These are phyloP conservation scores for Callitettix versicolor DNA, from an alignment of 1,140 invertebrate species.

Conservation along the genomic window DNA sequence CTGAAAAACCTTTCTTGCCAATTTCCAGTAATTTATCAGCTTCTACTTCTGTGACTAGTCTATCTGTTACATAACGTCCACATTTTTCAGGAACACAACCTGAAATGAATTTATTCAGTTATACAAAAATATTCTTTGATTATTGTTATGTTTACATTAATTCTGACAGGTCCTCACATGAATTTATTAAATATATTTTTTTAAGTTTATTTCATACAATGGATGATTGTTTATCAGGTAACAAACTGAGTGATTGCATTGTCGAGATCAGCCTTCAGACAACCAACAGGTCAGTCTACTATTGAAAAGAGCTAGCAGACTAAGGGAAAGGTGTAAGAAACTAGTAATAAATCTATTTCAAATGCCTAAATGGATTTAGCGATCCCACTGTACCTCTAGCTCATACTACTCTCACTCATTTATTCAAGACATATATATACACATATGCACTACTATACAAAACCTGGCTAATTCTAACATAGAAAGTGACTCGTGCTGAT, in stretches of 20 bases:
- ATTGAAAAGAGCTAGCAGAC: no score
- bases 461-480: no score
- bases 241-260: neutral
- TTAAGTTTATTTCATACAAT: neutral
- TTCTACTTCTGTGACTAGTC: constrained; percentile 53
- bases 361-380: no score
- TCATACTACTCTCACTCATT: no score
- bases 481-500: no score
- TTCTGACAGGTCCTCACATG: neutral
- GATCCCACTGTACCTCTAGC: no score
- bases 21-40: constrained; percentile 52
- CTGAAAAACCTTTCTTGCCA: constrained; percentile 51
- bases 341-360: no score
- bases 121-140: neutral
- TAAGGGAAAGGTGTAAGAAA: no score
- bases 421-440: no score
- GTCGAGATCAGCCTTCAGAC: neutral
- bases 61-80: constrained; percentile 65
- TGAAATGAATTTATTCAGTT: constrained; percentile 18
- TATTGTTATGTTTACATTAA: neutral
- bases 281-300: neutral
- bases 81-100: constrained; percentile 64
- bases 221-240: no score
- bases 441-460: no score
- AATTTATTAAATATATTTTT: neutral